Evolutionary conservation across 1,140 invertebrate genomes (phyloP), one percentile per base, ranked within the genome.

Genomic region (Drosophila fuyamai): DNA sequence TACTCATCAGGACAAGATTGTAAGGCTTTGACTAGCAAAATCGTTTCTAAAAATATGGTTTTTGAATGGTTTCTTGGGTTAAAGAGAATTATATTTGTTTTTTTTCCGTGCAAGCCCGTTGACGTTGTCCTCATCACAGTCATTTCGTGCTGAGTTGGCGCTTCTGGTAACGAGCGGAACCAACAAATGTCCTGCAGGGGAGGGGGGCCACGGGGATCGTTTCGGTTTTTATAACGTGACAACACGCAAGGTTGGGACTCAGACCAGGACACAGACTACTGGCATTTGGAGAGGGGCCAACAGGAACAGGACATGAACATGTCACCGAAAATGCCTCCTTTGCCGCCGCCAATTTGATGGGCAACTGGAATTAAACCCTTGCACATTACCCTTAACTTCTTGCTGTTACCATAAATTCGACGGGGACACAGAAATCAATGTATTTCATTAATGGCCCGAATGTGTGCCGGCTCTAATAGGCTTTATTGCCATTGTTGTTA

Each of bases 191-290:
- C 38, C 27, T 50, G 36, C 57, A 40, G 57, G 41, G 54, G 38
- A 12, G 27, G 57, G 27, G 35, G 16, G 5, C 16, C 18, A 32
- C 29, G 66, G 81, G 82, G 83, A 88, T 88, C 84, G 79, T 61
- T 83, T 56, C 54, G 72, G 74, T 89, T 91, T 90, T 90, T 91
- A 91, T 92, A 92, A 92, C 90, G 86, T 92, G 90, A 92, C 90
- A 92, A 92, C 90, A 92, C 86, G 90, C 90, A 81, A 88, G 63
- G 63, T 51, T 51, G 29, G n/a, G 48, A 51, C 23, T 50, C 47
- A 35, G 48, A 29, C 18, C 23, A 41, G 59, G 79, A 66, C 79
- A 62, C 54, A 68, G 38, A 35, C 54, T 61, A 7, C 9, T n/a
- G 47, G n/a, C 29, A 12, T 8, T 29, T 6, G 50, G 44, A 61